A percentile compares a stretch with the other conserved stretches of the same genome.
These are phyloP conservation scores for Pseudomyrmex dendroicus DNA, from an alignment of 1,140 invertebrate genomes.

Conservation along the genomic window DNA sequence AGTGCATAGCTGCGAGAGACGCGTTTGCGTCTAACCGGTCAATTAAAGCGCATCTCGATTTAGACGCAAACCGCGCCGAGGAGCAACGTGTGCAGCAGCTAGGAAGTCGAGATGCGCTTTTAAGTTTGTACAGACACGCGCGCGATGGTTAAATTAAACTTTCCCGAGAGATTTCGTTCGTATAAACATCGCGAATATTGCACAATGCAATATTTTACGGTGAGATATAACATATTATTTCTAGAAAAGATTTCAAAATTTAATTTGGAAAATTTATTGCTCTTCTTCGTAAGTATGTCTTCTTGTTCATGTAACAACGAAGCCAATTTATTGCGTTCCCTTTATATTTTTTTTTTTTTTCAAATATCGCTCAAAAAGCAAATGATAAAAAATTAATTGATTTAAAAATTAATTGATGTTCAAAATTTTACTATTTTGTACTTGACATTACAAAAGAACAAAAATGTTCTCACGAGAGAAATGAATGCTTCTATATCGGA, in stretches of 20 bases:
- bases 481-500: neutral
- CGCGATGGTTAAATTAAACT: conserved; percentile 65
- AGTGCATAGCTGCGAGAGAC: neutral
- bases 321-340: neutral
- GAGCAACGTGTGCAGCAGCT: conserved; percentile 51
- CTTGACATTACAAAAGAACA: no score
- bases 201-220: no score
- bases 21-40: neutral
- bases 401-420: no score
- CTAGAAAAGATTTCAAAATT: no score
- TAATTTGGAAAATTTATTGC: no score
- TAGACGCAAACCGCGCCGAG: conserved; percentile 54
- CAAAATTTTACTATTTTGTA: no score
- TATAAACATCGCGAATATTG: no score
- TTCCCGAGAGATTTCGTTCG: conserved; percentile 32
- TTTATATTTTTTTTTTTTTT: no score
- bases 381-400: no score
- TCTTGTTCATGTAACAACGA: no score
- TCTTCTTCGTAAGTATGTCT: no score
- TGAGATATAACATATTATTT: no score
- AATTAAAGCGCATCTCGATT: conserved; percentile 72
- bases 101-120: conserved; percentile 56
- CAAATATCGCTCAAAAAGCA: neutral
- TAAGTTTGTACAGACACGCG: conserved; percentile 42
- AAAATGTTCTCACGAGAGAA: neutral